Evolutionary conservation across 2,797 vertebrate genomes (phyloP), one percentile per base, ranked within the genome.

Genomic region (Pseudomugil gertrudae): DNA sequence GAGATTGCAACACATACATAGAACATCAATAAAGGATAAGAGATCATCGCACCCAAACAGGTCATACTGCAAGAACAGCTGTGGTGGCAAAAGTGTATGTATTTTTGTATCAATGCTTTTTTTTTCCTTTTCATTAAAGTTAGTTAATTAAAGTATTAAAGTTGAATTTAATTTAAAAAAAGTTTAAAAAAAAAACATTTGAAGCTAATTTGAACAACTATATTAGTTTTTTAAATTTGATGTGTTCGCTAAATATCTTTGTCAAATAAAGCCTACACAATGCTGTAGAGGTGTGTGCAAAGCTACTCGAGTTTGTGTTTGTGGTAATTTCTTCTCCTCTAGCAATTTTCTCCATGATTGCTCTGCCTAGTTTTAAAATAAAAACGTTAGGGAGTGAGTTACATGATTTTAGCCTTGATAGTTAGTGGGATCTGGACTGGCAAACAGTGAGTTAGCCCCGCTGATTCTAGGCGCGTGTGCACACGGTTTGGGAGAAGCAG

Each of bases 401-500:
- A 84, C 78, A 80, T 74, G 80, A 87, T 79, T 84, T 80, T 80
- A 74, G 63, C 60, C 78, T 78, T 43, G 84, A 84, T 86, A 69
- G 81, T 85, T 87, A 75, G 84, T 66, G 81, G 82, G 79, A 59
- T 87, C 70, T 66, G 79, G 74, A 76, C 74, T 80, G 87, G 86
- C 82, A 64, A 67, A 74, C 84, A 38, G 67, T 60, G 80, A 87
- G 90, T 80, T 86, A 75, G 81, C 79, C 38, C 45, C 67, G 75
- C 81, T 91, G 87, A 90, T 91, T 91, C 53, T 64, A 83, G 85
- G 78, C 86, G 78, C 86, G 81, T 90, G 88, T 90, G 83, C 68
- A 66, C 90, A 86, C 77, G 83, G 86, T 86, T 85, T 51, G 78
- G 85, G 85, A 90, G 74, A 87, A 87, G 89, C 84, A 67, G 65